A percentile compares a stretch with the other conserved stretches of the same genome.
These are phyloP conservation scores for Excalfactoria chinensis DNA, from an alignment of 2,113 vertebrate species.

Conservation along the genomic window DNA sequence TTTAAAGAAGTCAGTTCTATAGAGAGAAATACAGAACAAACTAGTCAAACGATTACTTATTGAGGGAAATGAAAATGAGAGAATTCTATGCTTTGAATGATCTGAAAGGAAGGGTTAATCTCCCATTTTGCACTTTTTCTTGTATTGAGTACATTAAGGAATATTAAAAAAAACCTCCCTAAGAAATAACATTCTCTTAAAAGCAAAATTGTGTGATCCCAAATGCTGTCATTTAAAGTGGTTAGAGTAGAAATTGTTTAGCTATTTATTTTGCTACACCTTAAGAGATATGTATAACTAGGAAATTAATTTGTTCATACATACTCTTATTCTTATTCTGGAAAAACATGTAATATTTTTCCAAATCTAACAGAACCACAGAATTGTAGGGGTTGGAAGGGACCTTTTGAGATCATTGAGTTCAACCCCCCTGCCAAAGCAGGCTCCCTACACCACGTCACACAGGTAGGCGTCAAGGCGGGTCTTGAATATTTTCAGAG, in stretches of 20 bases:
- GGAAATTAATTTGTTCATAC: background rate
- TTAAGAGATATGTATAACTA: background rate
- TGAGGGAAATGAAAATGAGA: background rate
- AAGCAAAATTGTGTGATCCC: background rate
- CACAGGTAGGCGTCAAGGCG: too few species aligned
- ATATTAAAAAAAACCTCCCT: background rate
- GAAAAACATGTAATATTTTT: background rate
- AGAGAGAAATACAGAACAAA: background rate
- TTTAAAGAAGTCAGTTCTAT: background rate
- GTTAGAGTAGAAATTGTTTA: background rate
- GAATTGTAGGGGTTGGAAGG: too few species aligned
- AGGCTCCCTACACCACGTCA: too few species aligned
- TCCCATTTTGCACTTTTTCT: background rate
- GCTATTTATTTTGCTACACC: background rate
- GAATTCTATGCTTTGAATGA: background rate
- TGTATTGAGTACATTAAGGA: background rate
- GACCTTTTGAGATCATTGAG: too few species aligned
- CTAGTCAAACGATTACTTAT: background rate
- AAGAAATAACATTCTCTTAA: background rate
- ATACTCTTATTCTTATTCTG: background rate
- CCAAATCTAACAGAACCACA: background rate
- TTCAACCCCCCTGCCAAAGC: too few species aligned
- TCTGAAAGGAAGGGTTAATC: background rate
- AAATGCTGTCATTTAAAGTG: rapidly evolving
- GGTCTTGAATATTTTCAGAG: too few species aligned